These are phyloP conservation scores for Orbicella faveolata DNA, from an alignment of 64 coral and sea anemone species.

Conservation along the genomic window DNA sequence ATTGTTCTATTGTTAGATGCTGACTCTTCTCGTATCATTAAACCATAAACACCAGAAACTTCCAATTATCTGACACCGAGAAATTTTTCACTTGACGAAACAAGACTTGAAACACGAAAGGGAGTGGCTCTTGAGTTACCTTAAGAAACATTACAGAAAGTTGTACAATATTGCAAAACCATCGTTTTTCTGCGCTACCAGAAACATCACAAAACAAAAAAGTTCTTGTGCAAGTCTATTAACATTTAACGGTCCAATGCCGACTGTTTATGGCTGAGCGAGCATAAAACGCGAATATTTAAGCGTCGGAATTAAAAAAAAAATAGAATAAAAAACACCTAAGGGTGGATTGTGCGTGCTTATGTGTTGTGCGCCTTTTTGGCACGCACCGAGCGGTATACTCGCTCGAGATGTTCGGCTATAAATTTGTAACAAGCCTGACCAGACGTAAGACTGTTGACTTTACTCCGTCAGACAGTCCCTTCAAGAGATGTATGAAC, in stretches of 20 bases:
- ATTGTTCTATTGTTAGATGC: neutral
- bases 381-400: neutral
- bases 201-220: neutral
- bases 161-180: neutral
- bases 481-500: slow-evolving; percentile 54
- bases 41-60: slow-evolving; percentile 20
- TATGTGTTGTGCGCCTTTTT: neutral
- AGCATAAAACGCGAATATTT: neutral
- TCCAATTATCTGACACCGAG: slow-evolving; percentile 18
- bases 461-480: slow-evolving; percentile 26
- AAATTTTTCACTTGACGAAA: neutral
- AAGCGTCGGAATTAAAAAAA: neutral
- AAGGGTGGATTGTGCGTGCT: slow-evolving; percentile 12
- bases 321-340: neutral
- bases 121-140: neutral
- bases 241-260: slow-evolving; percentile 11
- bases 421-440: slow-evolving; percentile 20
- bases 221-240: neutral
- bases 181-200: neutral
- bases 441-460: slow-evolving; percentile 31
- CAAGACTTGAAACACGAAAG: neutral
- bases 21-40: neutral
- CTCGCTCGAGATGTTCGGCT: neutral
- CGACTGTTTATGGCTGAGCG: slow-evolving; percentile 37
- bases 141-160: neutral